Percentiles rank a stretch among this genome's conserved stretches.
phyloP scores from a whole-genome alignment of 2,888 invertebrate species.

The Aphelenchoides bicaudatus region DNA sequence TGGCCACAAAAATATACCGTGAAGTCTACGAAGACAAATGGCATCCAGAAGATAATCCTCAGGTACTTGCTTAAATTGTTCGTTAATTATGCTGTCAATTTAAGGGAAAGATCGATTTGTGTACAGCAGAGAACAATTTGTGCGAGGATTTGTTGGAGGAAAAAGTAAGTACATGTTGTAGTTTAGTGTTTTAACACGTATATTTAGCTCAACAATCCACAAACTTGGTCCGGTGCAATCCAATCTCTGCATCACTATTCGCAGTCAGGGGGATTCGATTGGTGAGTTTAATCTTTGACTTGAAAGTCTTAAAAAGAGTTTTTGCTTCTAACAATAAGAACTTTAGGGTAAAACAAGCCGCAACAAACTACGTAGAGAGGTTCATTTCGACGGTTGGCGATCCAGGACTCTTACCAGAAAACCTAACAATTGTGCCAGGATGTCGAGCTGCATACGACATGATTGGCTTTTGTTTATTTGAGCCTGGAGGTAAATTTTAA shows the following conservation, averaged over 20 bases:
- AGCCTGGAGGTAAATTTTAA: slow-evolving; percentile 35
- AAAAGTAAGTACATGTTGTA: slow-evolving; percentile 16
- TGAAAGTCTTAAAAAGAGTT: not conserved
- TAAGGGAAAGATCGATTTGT: slow-evolving; percentile 44
- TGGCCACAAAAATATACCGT: slow-evolving; percentile 18
- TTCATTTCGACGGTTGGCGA: slow-evolving; percentile 32
- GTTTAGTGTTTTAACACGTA: not conserved
- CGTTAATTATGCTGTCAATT: slow-evolving; percentile 5
- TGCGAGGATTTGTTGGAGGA: slow-evolving; percentile 44
- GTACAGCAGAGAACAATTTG: slow-evolving; percentile 47
- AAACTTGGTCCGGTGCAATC: slow-evolving; percentile 6
- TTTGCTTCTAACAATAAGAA: not conserved
- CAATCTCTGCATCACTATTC: slow-evolving; percentile 32
- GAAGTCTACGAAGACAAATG: slow-evolving; percentile 26
- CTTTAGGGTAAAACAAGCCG: slow-evolving; percentile 33
- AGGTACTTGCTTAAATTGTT: slow-evolving; percentile 19
- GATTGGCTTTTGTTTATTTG: slow-evolving; percentile 39
- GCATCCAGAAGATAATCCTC: slow-evolving; percentile 23
- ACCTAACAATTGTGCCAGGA: slow-evolving; percentile 41
- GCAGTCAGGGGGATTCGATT: slow-evolving; percentile 40
- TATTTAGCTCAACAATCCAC: slow-evolving; percentile 7
- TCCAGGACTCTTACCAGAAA: slow-evolving; percentile 22
- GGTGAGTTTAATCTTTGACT: slow-evolving; percentile 16
- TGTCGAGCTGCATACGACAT: slow-evolving; percentile 45
- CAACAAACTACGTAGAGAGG: slow-evolving; percentile 34